These are phyloP conservation scores for Drosophila ananassae DNA, from an alignment of 1,140 invertebrate genomes.

Conservation along the genomic window DNA sequence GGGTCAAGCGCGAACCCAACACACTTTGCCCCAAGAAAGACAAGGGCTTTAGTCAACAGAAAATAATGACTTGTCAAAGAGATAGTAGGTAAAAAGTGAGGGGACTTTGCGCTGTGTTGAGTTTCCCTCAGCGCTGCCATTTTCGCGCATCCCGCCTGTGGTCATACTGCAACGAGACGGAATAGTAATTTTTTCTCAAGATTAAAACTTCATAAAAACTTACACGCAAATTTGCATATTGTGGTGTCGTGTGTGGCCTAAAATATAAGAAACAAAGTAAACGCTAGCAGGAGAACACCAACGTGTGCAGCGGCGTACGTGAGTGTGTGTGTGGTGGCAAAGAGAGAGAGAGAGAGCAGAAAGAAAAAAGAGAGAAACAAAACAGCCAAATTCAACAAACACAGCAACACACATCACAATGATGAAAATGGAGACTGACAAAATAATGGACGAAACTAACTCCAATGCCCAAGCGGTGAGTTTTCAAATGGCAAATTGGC, in stretches of 20 bases:
- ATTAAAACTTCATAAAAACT: constrained; percentile 32
- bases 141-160: constrained; percentile 33
- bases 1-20: neutral
- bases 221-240: neutral
- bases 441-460: constrained; percentile 85
- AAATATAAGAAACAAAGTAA: constrained; percentile 9
- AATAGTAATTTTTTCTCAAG: constrained; percentile 47
- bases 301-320: constrained; percentile 18
- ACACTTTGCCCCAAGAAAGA: neutral
- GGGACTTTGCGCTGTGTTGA: constrained; percentile 28
- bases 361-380: constrained; percentile 24
- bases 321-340: constrained; percentile 24
- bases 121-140: constrained; percentile 30
- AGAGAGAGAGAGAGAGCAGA: constrained; percentile 30
- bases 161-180: constrained; percentile 37
- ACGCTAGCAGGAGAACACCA: constrained; percentile 18
- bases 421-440: constrained; percentile 86
- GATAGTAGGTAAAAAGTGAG: constrained; percentile 7
- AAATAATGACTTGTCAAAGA: constrained; percentile 22
- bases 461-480: constrained; percentile 83
- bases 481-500: constrained; percentile 12
- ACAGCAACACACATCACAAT: constrained; percentile 71
- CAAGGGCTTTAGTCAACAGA: neutral
- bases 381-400: constrained; percentile 67
- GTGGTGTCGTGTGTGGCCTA: constrained; percentile 8